Percentiles rank a stretch among this genome's conserved stretches.
phyloP scores from a whole-genome alignment of 2,797 vertebrate genomes.

The Eulemur coronatus region DNA sequence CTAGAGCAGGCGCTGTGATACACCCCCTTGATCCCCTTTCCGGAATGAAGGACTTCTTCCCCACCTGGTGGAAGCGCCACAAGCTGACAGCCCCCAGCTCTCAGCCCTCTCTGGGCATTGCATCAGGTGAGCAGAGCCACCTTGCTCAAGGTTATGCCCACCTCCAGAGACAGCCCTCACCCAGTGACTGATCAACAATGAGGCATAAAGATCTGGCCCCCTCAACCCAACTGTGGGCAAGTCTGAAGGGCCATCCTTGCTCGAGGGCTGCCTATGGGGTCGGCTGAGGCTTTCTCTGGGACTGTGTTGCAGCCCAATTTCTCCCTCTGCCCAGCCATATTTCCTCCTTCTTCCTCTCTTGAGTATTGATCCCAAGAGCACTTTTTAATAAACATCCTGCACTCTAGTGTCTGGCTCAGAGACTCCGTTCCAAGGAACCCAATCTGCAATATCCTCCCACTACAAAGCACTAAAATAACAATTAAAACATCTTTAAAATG shows the following conservation, averaged over 20 bases:
- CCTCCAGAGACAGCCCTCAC: background rate
- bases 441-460: background rate
- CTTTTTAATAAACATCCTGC: background rate
- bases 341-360: background rate
- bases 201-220: background rate
- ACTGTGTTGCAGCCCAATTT: fast-evolving
- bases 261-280: background rate
- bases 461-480: background rate
- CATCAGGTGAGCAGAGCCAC: background rate
- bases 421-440: background rate
- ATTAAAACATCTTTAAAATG: background rate
- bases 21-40: no score
- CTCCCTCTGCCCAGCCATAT: background rate
- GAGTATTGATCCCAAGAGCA: background rate
- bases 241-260: background rate
- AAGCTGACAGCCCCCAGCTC: background rate
- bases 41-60: background rate
- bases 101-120: background rate
- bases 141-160: background rate
- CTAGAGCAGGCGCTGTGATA: background rate
- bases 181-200: background rate
- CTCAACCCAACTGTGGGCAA: background rate
- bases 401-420: background rate
- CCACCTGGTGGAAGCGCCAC: background rate
- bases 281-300: background rate